Percentiles rank a stretch among this genome's conserved stretches.
Conservation (phyloP, 2,113 vertebrate genomes). For the Nicator chloris region DNA sequence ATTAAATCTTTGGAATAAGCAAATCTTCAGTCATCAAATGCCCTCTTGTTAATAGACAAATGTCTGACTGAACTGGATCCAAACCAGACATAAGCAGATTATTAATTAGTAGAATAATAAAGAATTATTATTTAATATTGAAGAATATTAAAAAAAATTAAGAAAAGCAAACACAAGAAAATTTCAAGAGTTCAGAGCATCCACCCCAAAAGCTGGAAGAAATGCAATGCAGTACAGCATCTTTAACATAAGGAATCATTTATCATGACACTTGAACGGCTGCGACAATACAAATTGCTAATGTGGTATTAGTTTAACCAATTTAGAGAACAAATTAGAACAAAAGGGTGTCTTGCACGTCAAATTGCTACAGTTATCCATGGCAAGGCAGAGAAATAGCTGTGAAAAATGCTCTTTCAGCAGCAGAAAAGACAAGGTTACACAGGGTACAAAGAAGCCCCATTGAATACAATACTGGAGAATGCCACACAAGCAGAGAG, state of each 20-base stretch:
- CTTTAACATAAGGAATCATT: conserved; percentile 60
- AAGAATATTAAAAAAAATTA: not conserved
- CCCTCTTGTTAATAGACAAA: not conserved
- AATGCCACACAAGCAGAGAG: not conserved
- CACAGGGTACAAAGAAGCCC: not conserved
- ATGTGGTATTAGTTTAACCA: conserved; percentile 35
- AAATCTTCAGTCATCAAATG: not conserved
- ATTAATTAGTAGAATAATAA: not conserved
- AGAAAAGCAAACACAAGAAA: not conserved
- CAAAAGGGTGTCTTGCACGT: not conserved
- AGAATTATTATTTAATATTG: not conserved
- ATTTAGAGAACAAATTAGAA: conserved; percentile 65
- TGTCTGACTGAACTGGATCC: not conserved
- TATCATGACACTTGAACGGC: conserved; percentile 43
- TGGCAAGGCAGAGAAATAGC: not conserved
- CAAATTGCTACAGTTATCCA: not conserved
- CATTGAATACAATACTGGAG: not conserved
- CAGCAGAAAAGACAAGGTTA: not conserved
- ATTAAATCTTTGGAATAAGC: not conserved
- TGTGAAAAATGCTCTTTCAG: conserved; percentile 9
- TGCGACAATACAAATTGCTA: conserved; percentile 27
- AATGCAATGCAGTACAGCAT: not conserved
- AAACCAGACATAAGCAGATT: not conserved
- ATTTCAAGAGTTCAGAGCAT: conserved; percentile 10
- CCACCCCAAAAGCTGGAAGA: conserved; percentile 13